Evolutionary conservation across 2,888 invertebrate genomes (phyloP).

Genomic region (Dryadula phaetusa): DNA sequence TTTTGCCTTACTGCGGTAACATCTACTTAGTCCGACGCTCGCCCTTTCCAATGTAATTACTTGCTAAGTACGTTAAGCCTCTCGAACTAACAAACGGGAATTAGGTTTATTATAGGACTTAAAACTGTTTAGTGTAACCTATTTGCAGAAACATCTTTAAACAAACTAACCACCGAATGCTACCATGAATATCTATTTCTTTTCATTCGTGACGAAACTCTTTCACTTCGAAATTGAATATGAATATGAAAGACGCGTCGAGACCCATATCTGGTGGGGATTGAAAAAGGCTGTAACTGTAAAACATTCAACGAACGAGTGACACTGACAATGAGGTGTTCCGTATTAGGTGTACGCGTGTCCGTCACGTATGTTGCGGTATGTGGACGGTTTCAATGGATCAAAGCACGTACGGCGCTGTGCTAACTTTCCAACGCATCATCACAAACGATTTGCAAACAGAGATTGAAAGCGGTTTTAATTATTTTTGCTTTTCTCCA

Average conservation of each 20-base stretch:
- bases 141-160: neutral
- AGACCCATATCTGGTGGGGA: constrained; percentile 62
- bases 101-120: constrained; percentile 10
- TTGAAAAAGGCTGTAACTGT: constrained; percentile 75
- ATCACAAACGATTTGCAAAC: constrained; percentile 58
- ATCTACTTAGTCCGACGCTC: constrained; percentile 58
- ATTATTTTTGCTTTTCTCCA: constrained; percentile 35
- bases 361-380: constrained; percentile 57
- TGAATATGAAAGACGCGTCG: constrained; percentile 75
- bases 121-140: constrained; percentile 6
- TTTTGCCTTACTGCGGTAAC: constrained; percentile 58
- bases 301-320: constrained; percentile 74
- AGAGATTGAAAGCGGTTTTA: constrained; percentile 41
- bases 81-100: constrained; percentile 7
- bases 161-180: neutral
- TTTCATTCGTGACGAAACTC: constrained; percentile 50
- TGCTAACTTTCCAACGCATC: constrained; percentile 69
- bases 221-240: constrained; percentile 66
- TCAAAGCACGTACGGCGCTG: constrained; percentile 57
- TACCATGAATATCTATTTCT: constrained; percentile 9
- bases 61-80: constrained; percentile 48
- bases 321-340: constrained; percentile 76
- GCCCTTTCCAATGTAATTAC: constrained; percentile 69
- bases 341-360: constrained; percentile 66
- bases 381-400: constrained; percentile 65